Conservation (phyloP, 1,140 invertebrate species). For the Antheraea pernyi region DNA sequence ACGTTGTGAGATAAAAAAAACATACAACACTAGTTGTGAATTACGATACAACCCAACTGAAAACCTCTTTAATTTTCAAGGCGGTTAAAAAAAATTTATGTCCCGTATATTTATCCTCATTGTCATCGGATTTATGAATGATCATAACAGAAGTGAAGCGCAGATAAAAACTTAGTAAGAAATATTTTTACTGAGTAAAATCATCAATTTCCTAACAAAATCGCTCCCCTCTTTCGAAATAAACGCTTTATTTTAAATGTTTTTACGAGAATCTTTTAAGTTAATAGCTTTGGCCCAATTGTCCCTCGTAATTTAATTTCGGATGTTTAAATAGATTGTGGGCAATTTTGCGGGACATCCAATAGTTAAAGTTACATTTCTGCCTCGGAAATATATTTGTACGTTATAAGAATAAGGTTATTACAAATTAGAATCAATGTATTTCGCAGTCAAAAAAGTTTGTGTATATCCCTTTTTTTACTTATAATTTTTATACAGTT, state of each 20-base stretch:
- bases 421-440: not conserved
- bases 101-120: too few species aligned
- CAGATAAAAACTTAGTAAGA: not conserved
- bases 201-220: not conserved
- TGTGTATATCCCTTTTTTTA: too few species aligned
- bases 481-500: too few species aligned
- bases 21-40: too few species aligned
- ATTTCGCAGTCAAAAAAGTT: too few species aligned
- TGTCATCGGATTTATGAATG: not conserved
- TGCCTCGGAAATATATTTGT: slow-evolving; percentile 12
- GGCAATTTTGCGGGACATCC: slow-evolving; percentile 20
- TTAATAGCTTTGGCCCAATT: slow-evolving; percentile 23
- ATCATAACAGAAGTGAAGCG: not conserved
- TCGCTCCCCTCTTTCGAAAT: not conserved
- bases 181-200: not conserved
- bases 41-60: too few species aligned
- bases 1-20: too few species aligned
- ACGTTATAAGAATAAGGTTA: not conserved
- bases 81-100: too few species aligned
- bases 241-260: slow-evolving; percentile 19
- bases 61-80: too few species aligned
- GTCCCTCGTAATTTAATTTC: slow-evolving; percentile 35
- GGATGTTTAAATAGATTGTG: slow-evolving; percentile 28
- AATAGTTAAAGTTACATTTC: slow-evolving; percentile 25
- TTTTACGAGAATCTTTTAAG: slow-evolving; percentile 27